Conservation (phyloP, 2,113 vertebrate genomes). For the Myrmecobius fasciatus region DNA sequence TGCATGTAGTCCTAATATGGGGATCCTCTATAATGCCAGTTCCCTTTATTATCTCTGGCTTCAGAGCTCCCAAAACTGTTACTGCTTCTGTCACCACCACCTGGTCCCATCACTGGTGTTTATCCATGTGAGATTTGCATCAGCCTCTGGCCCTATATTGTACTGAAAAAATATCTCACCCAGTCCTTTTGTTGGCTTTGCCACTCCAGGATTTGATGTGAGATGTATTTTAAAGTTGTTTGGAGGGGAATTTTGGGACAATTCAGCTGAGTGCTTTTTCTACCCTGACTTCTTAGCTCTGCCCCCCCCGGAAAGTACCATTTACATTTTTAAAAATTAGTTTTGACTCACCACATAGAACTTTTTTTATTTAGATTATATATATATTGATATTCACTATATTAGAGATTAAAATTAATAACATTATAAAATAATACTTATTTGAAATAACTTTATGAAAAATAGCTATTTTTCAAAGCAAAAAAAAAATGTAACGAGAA, state of each 20-base stretch:
- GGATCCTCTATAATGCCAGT: background rate
- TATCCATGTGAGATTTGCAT: background rate
- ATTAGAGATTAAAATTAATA: background rate
- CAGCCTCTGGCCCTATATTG: background rate
- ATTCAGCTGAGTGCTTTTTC: background rate
- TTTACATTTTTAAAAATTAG: background rate
- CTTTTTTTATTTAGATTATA: background rate
- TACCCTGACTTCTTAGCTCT: no score
- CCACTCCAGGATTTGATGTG: background rate
- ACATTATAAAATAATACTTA: background rate
- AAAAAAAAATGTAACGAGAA: background rate
- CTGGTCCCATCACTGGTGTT: background rate
- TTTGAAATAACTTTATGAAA: background rate
- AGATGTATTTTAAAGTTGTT: background rate
- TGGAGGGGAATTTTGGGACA: background rate
- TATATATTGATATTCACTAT: background rate
- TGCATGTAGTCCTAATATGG: background rate
- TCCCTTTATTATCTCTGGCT: background rate
- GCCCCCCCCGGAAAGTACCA: background rate
- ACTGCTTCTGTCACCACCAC: background rate
- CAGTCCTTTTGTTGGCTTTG: background rate
- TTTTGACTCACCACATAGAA: background rate
- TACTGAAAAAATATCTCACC: background rate
- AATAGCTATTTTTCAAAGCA: background rate
- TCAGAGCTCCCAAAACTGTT: background rate